phyloP scores from a whole-genome alignment of 2,888 invertebrate genomes.

The Apocheima hispidaria region DNA sequence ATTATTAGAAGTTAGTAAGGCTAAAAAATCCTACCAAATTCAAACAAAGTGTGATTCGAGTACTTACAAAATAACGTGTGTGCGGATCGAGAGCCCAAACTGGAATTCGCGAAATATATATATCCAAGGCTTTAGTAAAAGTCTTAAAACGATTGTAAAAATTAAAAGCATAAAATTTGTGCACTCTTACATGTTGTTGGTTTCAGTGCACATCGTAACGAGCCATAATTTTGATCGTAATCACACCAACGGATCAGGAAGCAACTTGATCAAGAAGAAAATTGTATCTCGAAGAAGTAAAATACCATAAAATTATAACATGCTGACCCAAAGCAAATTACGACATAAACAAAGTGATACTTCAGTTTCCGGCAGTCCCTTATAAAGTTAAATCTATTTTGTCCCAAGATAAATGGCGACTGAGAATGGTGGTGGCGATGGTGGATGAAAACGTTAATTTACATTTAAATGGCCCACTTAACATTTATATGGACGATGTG shows the following conservation, averaged over 20 bases:
- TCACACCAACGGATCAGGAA: not conserved
- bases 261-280: not conserved
- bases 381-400: slow-evolving; percentile 33
- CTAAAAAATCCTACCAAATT: no score
- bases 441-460: slow-evolving; percentile 34
- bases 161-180: no score
- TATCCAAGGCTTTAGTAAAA: no score
- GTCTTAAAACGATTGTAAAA: no score
- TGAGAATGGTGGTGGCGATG: slow-evolving; percentile 30
- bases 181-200: no score
- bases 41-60: no score
- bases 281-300: not conserved
- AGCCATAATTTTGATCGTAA: no score
- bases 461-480: slow-evolving; percentile 36
- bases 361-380: slow-evolving; percentile 16
- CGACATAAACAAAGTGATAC: slow-evolving; percentile 11
- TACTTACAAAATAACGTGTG: no score
- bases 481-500: slow-evolving; percentile 35
- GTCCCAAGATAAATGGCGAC: slow-evolving; percentile 31
- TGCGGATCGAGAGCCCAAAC: no score
- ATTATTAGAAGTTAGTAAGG: no score
- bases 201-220: no score
- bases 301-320: not conserved
- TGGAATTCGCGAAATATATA: no score
- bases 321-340: not conserved